Conservation (phyloP, 2,113 vertebrate species). For the Spilogale gracilis region DNA sequence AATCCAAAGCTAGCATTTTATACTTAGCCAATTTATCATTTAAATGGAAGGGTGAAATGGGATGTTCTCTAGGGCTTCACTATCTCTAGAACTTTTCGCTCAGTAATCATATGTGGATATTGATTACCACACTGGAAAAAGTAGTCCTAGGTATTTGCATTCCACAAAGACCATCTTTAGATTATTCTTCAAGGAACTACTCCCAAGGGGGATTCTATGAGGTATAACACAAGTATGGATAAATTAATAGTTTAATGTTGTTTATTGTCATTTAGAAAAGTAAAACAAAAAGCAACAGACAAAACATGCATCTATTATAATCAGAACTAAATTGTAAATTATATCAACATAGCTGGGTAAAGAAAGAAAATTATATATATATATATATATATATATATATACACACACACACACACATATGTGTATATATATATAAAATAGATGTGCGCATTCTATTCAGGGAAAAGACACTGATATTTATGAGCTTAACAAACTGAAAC, state of each 20-base stretch:
- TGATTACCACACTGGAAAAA: not conserved
- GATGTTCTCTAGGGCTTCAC: too few species aligned
- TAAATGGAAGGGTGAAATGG: not conserved
- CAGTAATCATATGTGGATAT: not conserved
- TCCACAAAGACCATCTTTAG: not conserved
- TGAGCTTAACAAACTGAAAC: not conserved
- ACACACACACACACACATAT: too few species aligned
- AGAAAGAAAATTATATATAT: not conserved
- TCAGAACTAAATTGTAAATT: not conserved
- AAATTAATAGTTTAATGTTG: not conserved
- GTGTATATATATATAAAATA: too few species aligned
- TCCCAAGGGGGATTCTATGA: not conserved
- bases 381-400: too few species aligned
- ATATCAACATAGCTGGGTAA: not conserved
- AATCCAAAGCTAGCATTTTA: not conserved
- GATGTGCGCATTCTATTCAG: not conserved
- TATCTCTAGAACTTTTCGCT: not conserved
- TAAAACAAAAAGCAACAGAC: not conserved
- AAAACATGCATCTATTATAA: not conserved
- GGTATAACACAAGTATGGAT: not conserved
- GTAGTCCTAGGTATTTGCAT: not conserved
- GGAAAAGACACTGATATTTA: not conserved
- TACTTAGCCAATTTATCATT: not conserved
- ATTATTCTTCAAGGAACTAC: not conserved
- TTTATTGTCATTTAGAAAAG: not conserved